Base-by-base conservation (phyloP, 2,113 vertebrate species). In the Cheirogaleus medius region DNA sequence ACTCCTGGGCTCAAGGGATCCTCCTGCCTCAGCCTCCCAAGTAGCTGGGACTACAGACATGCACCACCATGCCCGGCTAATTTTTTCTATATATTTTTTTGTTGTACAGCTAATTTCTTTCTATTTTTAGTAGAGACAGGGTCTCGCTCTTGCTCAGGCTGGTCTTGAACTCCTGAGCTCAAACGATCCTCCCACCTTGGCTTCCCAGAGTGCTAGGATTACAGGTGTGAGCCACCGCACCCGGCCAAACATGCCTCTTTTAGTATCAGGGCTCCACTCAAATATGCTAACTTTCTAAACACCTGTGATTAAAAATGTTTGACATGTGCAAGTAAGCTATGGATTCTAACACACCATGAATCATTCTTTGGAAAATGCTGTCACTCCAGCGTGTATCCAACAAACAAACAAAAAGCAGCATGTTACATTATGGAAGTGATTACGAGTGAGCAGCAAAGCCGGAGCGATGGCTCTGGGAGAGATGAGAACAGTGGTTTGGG, bases 311-410 rank as follows among this genome's bases (percentile, higher is more conserved):
- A 42, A 44, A 84, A 94, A 32, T n/a, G 34, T 47, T 44, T 25
- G 42, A 84, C 64, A 63, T 4, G 2, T 8, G 49, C n/a, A 34
- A 27, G 4, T 68, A 47, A 47, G 47, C 47, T 47, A 12, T 47
- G 47, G 47, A 47, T 47, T 47, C 47, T 47, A 32, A n/a, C 52
- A 63, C 21, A 58, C 13, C 9, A 34, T 54, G 68, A 68, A 39
- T 39, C 49, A 87, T 87, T 89, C 68, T 92, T 82, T 80, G 80
- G 86, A 81, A 94, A 94, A 68, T 34, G 29, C 21, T 80, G 66
- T 68, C 37, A 32, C 15, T 76, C 44, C 63, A 39, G 21, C 32
- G 27, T 29, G 49, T 12, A 14, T 89, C 29, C 21, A 60, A 71
- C 82, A 77, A 71, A 32, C 6, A 32, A 42, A 54, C 5, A 54